phyloP scores from a whole-genome alignment of 1,140 invertebrate species.

The Drosophila setifemur region DNA sequence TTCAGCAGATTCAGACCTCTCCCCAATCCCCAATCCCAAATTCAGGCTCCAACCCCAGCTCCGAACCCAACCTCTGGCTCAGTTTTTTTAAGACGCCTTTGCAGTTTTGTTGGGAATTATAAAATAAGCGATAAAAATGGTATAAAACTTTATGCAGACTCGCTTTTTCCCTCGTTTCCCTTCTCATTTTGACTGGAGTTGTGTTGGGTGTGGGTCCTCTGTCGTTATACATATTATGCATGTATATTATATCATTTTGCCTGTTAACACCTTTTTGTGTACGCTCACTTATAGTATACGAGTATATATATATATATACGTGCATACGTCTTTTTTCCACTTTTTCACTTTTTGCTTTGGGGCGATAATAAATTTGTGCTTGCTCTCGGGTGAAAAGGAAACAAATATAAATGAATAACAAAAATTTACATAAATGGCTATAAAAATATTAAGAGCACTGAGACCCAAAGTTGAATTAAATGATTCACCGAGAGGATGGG shows the following conservation, averaged over 20 bases:
- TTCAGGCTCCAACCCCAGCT: not conserved
- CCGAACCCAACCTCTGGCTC: slow-evolving; percentile 20
- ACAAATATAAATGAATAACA: slow-evolving; percentile 41
- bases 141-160: slow-evolving; percentile 75
- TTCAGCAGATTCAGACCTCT: slow-evolving; percentile 26
- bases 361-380: slow-evolving; percentile 57
- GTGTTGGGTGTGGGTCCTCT: slow-evolving; percentile 17
- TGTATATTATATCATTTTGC: slow-evolving; percentile 63
- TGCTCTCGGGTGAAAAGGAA: not conserved
- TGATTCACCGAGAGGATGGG: slow-evolving; percentile 15
- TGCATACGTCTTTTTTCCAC: too few relatives aligned
- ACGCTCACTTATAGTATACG: slow-evolving; percentile 22
- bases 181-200: not conserved
- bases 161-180: slow-evolving; percentile 24
- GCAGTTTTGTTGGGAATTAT: slow-evolving; percentile 73
- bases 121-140: slow-evolving; percentile 78
- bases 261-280: slow-evolving; percentile 75
- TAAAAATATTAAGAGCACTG: slow-evolving; percentile 29
- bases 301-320: too few relatives aligned
- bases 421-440: slow-evolving; percentile 42
- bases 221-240: slow-evolving; percentile 51
- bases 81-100: slow-evolving; percentile 65
- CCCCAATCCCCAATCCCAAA: slow-evolving; percentile 14
- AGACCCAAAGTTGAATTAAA: slow-evolving; percentile 24
- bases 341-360: slow-evolving; percentile 2